These are phyloP conservation scores for Nothoprocta perdicaria DNA, from an alignment of 2,113 vertebrate genomes.

Conservation along the genomic window DNA sequence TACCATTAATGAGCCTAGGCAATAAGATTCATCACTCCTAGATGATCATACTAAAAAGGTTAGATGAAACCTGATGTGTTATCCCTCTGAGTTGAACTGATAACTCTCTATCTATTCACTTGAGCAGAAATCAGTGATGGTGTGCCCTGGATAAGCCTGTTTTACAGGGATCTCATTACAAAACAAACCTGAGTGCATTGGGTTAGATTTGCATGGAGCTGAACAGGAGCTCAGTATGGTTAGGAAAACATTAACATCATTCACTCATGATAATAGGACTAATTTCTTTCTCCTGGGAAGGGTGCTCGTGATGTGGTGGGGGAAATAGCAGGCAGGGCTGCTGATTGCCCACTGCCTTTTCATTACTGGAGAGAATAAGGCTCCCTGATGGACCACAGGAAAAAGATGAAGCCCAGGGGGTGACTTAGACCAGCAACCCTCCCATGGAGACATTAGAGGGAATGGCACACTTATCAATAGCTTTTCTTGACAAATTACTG, in stretches of 20 bases:
- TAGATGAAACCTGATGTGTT: background rate
- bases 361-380: background rate
- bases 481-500: too few species aligned
- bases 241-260: slow-evolving; percentile 5
- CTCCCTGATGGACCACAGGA: background rate
- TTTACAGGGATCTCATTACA: background rate
- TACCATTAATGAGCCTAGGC: background rate
- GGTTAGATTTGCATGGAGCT: background rate
- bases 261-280: background rate
- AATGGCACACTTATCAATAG: too few species aligned
- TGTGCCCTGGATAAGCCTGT: background rate
- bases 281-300: background rate
- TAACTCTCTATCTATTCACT: background rate
- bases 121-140: background rate
- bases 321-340: background rate
- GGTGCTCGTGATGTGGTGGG: background rate
- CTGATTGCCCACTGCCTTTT: background rate
- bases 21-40: background rate
- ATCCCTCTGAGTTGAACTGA: background rate
- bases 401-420: too few species aligned
- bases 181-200: background rate
- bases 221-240: background rate
- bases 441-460: too few species aligned
- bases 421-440: too few species aligned
- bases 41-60: background rate